Conservation (phyloP, 2,113 vertebrate genomes). For the Triplophysa dalaica region DNA sequence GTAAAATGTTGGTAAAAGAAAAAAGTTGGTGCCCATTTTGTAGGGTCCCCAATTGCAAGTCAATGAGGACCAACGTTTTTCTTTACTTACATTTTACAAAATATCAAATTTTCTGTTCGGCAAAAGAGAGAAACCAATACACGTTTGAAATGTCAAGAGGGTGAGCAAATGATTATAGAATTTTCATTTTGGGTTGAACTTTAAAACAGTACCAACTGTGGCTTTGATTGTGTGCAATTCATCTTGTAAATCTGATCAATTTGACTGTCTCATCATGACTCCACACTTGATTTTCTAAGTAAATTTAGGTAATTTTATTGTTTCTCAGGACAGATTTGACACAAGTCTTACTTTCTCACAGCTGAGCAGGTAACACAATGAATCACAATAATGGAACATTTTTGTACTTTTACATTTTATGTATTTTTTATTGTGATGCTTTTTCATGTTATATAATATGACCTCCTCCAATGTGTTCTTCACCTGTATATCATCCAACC, state of each 20-base stretch:
- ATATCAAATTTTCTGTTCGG: too few species aligned
- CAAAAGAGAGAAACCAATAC: too few species aligned
- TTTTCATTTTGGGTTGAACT: background rate
- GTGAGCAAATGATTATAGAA: too few species aligned
- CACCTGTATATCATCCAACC: background rate
- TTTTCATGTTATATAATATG: slow-evolving; percentile 1
- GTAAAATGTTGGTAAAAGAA: too few species aligned
- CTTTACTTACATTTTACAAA: too few species aligned
- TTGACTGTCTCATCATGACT: background rate
- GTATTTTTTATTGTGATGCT: background rate
- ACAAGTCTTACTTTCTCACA: slow-evolving; percentile 16
- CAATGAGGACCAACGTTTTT: too few species aligned
- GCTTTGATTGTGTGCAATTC: background rate
- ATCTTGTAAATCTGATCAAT: slow-evolving; percentile 1
- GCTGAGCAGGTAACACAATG: background rate
- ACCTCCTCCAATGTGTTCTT: background rate
- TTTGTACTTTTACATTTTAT: background rate
- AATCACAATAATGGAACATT: background rate
- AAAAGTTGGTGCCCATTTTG: too few species aligned
- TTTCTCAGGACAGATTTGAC: slow-evolving; percentile 6
- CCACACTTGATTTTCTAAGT: background rate
- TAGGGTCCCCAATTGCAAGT: too few species aligned
- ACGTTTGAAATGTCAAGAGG: too few species aligned
- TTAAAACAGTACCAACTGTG: background rate
- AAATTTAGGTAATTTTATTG: slow-evolving; percentile 9